Base-by-base conservation (phyloP, 2,113 vertebrate species). In the Oryzias melastigma region DNA sequence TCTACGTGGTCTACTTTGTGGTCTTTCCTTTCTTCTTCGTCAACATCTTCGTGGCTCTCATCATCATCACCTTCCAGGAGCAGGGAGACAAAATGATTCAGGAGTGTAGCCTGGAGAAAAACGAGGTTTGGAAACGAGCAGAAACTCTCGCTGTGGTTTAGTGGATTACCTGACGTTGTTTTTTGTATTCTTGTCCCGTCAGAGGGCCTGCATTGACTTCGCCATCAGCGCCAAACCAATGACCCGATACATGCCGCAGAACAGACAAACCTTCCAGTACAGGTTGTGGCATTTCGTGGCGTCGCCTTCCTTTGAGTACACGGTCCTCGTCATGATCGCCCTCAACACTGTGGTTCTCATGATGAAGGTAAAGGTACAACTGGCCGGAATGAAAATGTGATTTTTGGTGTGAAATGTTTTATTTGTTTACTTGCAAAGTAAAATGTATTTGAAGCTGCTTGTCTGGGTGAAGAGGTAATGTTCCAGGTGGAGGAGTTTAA, bases 1-100 rank as follows among this genome's bases (percentile, higher is more conserved):
- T 99, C 89, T 99, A 99, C 0, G 95, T 99, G 1, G 95, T 99
- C 62, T 99, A 99, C 85, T 99, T 99, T 17, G 96, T 99, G 54
- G 97, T 99, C 80, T 99, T 99, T 78, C 97, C 97, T 0, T 99
- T 99, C 89, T 99, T 99, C 90, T 99, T 99, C 0, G 97, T 99
- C 83, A 99, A 99, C 87, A 99, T 99, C 83, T 99, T 99, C 0
- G 97, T 99, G 77, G 97, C 97, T 82, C 92, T 99, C 59, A 99
- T 99, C 87, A 99, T 99, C 89, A 98, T 99, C 90, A 99, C 97
- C 0, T 99, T 99, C 89, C 97, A 99, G 89, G 97, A 99, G 73
- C 97, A 99, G 84, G 97, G 97, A 0, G 97, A 99, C 81, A 98
- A 98, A 90, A 96, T 98, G 95, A 98, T 99, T 91, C 96, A 98